Evolutionary conservation across 2,888 invertebrate species (phyloP).

Genomic region (Zootermopsis nevadensis): DNA sequence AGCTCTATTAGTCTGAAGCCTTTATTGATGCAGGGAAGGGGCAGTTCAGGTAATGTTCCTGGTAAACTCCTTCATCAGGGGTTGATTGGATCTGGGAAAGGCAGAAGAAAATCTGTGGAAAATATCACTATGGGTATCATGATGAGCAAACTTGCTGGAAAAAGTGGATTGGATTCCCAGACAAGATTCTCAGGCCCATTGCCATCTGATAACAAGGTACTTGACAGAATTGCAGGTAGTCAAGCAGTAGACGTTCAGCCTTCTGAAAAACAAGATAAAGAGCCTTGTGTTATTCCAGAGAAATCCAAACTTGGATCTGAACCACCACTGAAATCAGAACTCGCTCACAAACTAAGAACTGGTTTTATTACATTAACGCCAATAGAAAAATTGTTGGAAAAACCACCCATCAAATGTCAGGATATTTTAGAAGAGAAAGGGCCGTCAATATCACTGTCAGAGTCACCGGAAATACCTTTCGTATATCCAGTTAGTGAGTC

Average conservation of each 20-base stretch:
- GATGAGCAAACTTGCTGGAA: slow-evolving; percentile 51
- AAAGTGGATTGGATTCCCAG: slow-evolving; percentile 42
- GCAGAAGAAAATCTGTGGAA: slow-evolving; percentile 49
- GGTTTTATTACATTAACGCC: slow-evolving; percentile 37
- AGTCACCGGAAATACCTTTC: neutral
- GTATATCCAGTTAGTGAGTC: neutral
- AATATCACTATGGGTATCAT: slow-evolving; percentile 53
- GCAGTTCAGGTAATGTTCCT: neutral
- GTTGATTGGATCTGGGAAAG: slow-evolving; percentile 30
- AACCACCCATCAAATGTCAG: slow-evolving; percentile 29
- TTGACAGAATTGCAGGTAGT: slow-evolving; percentile 7
- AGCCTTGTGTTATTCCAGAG: neutral
- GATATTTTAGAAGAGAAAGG: neutral
- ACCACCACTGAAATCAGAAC: neutral
- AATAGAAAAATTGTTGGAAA: slow-evolving; percentile 28
- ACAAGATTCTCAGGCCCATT: slow-evolving; percentile 21
- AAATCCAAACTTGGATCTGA: neutral
- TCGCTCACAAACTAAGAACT: slow-evolving; percentile 15
- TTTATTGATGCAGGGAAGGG: neutral
- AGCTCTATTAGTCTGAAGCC: neutral
- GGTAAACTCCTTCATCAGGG: neutral
- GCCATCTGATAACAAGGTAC: neutral
- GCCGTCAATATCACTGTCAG: neutral
- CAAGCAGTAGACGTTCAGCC: neutral
- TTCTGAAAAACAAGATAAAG: slow-evolving; percentile 4